Percentiles rank a stretch among this genome's conserved stretches.
These are phyloP conservation scores for Pammene aurita DNA, from an alignment of 2,888 invertebrate genomes.

Conservation along the genomic window DNA sequence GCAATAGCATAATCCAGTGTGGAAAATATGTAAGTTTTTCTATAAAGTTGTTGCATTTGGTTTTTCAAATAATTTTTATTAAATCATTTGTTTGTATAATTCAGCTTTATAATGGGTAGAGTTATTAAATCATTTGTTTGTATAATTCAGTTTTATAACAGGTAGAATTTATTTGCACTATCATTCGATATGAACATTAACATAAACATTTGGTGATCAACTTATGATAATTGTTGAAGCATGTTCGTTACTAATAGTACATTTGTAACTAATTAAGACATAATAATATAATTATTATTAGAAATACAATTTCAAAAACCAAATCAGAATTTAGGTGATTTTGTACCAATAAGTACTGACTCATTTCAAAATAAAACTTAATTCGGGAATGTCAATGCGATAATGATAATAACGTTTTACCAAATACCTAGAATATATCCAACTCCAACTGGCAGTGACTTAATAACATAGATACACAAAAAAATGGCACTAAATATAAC, in stretches of 20 bases:
- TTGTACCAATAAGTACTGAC: too few species aligned
- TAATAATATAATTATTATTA: background rate
- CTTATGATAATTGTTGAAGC: constrained; percentile 15
- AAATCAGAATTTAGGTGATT: too few species aligned
- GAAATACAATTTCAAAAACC: too few species aligned
- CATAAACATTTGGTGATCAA: too few species aligned
- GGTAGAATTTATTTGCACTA: too few species aligned
- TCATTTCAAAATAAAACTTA: too few species aligned
- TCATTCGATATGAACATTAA: too few species aligned
- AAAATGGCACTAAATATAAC: constrained; percentile 5
- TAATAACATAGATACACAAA: background rate
- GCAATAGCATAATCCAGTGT: constrained; percentile 16
- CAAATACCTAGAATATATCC: too few species aligned
- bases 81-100: background rate
- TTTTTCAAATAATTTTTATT: background rate
- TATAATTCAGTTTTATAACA: background rate
- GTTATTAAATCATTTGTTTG: background rate
- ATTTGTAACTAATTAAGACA: background rate
- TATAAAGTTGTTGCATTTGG: background rate
- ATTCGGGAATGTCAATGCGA: too few species aligned
- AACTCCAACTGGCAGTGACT: too few species aligned
- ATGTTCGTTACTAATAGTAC: background rate
- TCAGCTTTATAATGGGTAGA: background rate
- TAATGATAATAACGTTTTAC: too few species aligned
- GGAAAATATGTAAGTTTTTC: too few species aligned